Percentiles rank a stretch among this genome's conserved stretches.
Conservation (phyloP, 1,140 invertebrate species). For the Diabrotica virgifera region DNA sequence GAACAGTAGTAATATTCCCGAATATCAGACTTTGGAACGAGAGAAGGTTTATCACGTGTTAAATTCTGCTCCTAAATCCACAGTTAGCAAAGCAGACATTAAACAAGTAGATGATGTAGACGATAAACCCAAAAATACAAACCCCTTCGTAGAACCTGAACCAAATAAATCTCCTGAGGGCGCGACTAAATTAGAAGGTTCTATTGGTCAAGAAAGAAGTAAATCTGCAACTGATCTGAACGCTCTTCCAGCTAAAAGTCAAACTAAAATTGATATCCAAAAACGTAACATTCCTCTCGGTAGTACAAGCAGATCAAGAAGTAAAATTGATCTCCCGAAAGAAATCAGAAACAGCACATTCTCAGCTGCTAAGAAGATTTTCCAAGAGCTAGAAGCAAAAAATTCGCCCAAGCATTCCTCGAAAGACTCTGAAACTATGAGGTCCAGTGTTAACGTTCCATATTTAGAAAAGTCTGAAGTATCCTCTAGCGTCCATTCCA, state of each 20-base stretch:
- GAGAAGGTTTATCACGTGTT: constrained; percentile 31
- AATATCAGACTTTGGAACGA: constrained; percentile 27
- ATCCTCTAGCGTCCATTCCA: background rate
- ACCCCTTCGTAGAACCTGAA: background rate
- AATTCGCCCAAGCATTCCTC: background rate
- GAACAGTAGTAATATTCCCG: constrained; percentile 3
- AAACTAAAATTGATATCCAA: background rate
- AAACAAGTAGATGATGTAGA: background rate
- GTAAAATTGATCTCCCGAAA: background rate
- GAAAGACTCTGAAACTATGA: background rate
- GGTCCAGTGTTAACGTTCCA: background rate
- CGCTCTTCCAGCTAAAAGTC: background rate
- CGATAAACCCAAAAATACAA: background rate
- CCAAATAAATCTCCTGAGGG: background rate
- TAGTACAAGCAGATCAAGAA: background rate
- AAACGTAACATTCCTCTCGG: background rate
- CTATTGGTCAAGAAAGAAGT: background rate
- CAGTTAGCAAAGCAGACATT: background rate
- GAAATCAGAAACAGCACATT: background rate
- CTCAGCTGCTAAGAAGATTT: constrained; percentile 29
- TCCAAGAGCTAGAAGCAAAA: constrained; percentile 19
- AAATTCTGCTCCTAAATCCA: constrained; percentile 15
- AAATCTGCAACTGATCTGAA: background rate
- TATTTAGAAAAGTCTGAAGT: background rate
- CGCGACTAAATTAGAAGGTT: background rate